These are phyloP conservation scores for Galaxias olidus DNA, from an alignment of 2,797 vertebrate genomes.

Conservation along the genomic window DNA sequence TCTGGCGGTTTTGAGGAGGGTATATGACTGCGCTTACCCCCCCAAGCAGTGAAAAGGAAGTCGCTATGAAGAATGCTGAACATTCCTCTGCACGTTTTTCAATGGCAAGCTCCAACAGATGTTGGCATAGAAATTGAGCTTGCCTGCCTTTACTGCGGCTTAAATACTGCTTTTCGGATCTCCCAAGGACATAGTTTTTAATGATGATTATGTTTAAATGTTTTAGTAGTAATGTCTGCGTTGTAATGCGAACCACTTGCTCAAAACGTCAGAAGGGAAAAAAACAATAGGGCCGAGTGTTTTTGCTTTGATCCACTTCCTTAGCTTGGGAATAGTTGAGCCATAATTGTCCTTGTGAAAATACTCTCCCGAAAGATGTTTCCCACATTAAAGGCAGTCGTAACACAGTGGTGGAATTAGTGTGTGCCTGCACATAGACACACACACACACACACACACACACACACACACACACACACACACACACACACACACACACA, in stretches of 20 bases:
- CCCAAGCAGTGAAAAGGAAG: constrained; percentile 52
- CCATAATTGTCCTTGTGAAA: constrained; percentile 48
- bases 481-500: constrained; percentile 7
- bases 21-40: constrained; percentile 18
- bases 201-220: too few species aligned
- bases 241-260: constrained; percentile 21
- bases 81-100: constrained; percentile 54
- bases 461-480: constrained; percentile 8
- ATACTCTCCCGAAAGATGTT: constrained; percentile 44
- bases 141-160: not conserved
- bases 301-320: constrained; percentile 55
- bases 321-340: constrained; percentile 28
- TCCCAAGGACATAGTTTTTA: too few species aligned
- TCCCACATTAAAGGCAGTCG: constrained; percentile 40
- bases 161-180: too few species aligned
- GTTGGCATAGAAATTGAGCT: constrained; percentile 39
- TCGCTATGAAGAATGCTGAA: constrained; percentile 28
- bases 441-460: constrained; percentile 11
- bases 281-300: constrained; percentile 36
- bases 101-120: constrained; percentile 61
- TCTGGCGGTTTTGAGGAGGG: constrained; percentile 27
- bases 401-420: constrained; percentile 15
- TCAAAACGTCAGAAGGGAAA: constrained; percentile 21
- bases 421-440: not conserved
- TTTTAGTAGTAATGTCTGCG: not conserved